Evolutionary conservation across 2,888 invertebrate species (phyloP), one percentile per base, ranked within the genome.

Genomic region (Sinopyrophorus schimmeli): DNA sequence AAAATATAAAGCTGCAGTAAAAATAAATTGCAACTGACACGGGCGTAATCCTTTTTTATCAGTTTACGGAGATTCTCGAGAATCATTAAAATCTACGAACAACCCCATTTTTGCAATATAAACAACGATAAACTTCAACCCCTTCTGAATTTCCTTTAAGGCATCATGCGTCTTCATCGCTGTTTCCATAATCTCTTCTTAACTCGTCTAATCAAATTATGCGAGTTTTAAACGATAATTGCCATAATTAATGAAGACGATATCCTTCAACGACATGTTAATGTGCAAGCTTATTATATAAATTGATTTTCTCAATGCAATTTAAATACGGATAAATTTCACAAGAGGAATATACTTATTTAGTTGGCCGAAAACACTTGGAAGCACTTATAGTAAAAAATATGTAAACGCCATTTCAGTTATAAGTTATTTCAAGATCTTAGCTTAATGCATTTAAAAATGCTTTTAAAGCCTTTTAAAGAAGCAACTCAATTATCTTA

Each of bases 211-310:
- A 57, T 57, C 55, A 41, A 49, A 47, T 55, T 55, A 46, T 47
- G 42, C 32, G 47, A 52, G 53, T 55, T 54, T 55, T 55, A 47
- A 51, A 53, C 50, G 58, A 58, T 58, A 60, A 60, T 60, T 58
- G 50, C 53, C 44, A 53, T 58, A 60, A 60, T 60, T 57, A 60
- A 60, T 60, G 60, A 50, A 50, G 54, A 60, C 58, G 60, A 58
- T 58, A 49, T 47, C 42, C 47, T 46, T 43, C 55, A 58, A 60
- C 54, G 57, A 57, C 57, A 58, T 58, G 58, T 54, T 60, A 60
- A 60, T 54, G 54, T 50, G 39, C 12, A 34, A 35, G 7, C 17
- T 18, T 18, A 21, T 9, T 21, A 5, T 21, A 21, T 21, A 21
- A n/a, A 21, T 21, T 21, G 7, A 21, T 9, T 21, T 21, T 5